Evolutionary conservation across 2,797 vertebrate species (phyloP).

Genomic region (Okamejei kenojei): DNA sequence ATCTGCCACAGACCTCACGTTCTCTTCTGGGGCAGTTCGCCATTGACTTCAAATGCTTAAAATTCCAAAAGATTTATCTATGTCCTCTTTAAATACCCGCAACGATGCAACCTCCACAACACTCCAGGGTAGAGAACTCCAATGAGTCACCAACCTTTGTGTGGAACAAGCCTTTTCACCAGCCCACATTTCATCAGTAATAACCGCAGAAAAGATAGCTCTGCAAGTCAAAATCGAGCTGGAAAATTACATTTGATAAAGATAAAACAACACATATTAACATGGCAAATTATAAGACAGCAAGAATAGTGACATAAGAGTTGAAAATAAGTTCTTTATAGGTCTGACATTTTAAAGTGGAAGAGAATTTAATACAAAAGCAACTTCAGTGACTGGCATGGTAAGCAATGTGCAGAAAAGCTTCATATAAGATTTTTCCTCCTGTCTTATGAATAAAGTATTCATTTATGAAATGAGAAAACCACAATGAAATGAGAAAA

Average conservation of each 20-base stretch:
- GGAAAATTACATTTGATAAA: not conserved
- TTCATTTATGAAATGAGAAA: not conserved
- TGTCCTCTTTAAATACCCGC: too few species aligned
- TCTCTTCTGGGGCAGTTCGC: too few species aligned
- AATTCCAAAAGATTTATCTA: too few species aligned
- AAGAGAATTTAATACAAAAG: not conserved
- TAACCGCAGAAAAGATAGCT: not conserved
- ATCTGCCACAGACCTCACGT: too few species aligned
- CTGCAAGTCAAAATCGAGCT: not conserved
- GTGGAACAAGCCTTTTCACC: not conserved
- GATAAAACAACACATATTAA: not conserved
- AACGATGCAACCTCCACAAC: too few species aligned
- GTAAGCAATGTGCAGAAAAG: not conserved
- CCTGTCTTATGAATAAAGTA: not conserved
- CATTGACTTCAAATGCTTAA: too few species aligned
- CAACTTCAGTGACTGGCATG: not conserved
- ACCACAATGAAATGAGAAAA: not conserved
- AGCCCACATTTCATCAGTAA: not conserved
- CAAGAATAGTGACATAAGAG: not conserved
- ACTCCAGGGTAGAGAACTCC: too few species aligned
- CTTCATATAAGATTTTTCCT: not conserved
- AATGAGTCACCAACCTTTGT: too few species aligned
- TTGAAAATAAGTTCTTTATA: not conserved
- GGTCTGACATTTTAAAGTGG: not conserved
- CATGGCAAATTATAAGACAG: not conserved